Conservation (phyloP, 2,113 vertebrate genomes). For the Anolis sagrei region DNA sequence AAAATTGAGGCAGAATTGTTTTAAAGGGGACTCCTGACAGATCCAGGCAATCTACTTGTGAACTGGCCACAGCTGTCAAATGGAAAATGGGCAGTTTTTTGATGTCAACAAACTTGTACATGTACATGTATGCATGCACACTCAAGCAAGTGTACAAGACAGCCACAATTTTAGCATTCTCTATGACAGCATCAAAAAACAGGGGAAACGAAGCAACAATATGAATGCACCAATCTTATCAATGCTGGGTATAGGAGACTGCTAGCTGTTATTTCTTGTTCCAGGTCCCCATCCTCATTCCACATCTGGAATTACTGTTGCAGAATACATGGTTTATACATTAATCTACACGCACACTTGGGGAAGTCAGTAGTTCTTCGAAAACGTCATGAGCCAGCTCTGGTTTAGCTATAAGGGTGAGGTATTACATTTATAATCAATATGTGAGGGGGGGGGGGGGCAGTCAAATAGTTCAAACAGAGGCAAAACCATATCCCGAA, state of each 20-base stretch:
- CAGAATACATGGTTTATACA: no score
- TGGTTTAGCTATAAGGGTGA: not conserved
- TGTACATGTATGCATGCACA: no score
- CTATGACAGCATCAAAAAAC: not conserved
- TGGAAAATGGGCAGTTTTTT: not conserved
- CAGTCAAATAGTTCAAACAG: slow-evolving; percentile 7
- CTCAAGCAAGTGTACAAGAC: no score
- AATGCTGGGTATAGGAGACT: not conserved
- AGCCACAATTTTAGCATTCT: not conserved
- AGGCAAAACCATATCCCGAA: slow-evolving; percentile 16
- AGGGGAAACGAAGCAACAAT: not conserved
- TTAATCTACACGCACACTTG: not conserved
- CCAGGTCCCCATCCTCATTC: not conserved
- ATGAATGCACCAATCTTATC: not conserved
- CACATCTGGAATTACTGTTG: not conserved
- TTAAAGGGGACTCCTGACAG: not conserved
- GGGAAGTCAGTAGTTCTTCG: no score
- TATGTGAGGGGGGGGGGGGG: not conserved
- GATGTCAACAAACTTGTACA: no score
- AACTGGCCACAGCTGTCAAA: no score
- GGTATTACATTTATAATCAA: slow-evolving; percentile 9
- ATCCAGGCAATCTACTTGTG: not conserved
- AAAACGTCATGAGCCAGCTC: not conserved
- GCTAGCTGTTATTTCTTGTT: not conserved
- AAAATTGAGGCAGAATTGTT: not conserved